phyloP scores from a whole-genome alignment of 2,888 invertebrate genomes.

The Fragum fragum region DNA sequence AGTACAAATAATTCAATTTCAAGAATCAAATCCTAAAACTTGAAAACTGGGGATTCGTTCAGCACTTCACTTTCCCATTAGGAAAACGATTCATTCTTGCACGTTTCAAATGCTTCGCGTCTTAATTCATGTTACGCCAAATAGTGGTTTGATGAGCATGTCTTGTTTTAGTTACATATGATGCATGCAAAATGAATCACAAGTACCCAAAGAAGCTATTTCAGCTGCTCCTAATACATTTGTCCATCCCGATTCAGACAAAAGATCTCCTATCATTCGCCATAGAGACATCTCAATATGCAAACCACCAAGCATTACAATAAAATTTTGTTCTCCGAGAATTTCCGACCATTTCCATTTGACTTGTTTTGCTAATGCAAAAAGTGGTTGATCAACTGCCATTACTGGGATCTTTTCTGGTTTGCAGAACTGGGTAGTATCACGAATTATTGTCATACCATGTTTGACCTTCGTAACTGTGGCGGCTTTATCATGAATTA shows the following conservation, averaged over 20 bases:
- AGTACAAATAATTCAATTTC: constrained; percentile 19
- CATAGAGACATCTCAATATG: constrained; percentile 79
- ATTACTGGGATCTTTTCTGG: constrained; percentile 16
- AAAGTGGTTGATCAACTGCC: constrained; percentile 19
- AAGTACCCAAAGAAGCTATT: constrained; percentile 71
- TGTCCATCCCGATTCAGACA: constrained; percentile 77
- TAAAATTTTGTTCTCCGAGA: constrained; percentile 73
- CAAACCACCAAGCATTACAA: constrained; percentile 79
- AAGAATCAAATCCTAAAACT: constrained; percentile 7
- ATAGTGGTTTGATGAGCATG: constrained; percentile 71
- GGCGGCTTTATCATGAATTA: constrained; percentile 64
- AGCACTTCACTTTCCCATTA: not conserved
- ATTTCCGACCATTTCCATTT: constrained; percentile 78
- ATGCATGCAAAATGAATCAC: constrained; percentile 66
- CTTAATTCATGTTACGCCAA: constrained; percentile 65
- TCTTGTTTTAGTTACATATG: constrained; percentile 58
- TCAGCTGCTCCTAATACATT: constrained; percentile 60
- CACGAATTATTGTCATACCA: constrained; percentile 54
- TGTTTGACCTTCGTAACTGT: constrained; percentile 21
- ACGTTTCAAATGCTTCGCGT: not conserved
- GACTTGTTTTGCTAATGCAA: constrained; percentile 68
- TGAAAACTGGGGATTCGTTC: not conserved
- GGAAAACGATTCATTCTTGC: constrained; percentile 1
- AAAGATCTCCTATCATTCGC: constrained; percentile 68
- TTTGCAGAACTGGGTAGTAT: not conserved